These are phyloP conservation scores for Nothoprocta perdicaria DNA, from an alignment of 2,113 vertebrate genomes.

Conservation along the genomic window DNA sequence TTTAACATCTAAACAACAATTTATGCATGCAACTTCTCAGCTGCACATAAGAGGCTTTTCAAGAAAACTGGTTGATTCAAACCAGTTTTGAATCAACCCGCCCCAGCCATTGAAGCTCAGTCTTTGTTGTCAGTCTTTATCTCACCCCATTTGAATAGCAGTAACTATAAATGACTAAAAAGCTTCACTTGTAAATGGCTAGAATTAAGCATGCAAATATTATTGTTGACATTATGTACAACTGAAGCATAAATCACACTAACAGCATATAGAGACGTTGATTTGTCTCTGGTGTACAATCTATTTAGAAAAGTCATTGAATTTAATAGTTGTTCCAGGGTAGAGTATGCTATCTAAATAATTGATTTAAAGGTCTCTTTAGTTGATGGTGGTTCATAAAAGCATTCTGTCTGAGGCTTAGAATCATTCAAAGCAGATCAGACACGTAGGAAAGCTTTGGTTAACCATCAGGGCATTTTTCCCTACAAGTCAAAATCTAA, in stretches of 20 bases:
- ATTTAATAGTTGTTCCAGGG: conserved; percentile 40
- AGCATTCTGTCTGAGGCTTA: not conserved
- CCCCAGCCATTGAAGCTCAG: not conserved
- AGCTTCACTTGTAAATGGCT: not conserved
- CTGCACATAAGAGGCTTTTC: not conserved
- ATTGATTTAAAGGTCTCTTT: conserved; percentile 51
- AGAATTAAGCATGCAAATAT: not conserved
- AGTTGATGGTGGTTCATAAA: conserved; percentile 19
- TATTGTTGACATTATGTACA: not conserved
- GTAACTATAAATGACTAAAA: not conserved
- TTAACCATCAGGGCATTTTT: not conserved
- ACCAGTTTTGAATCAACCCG: not conserved
- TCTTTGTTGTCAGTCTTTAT: not conserved
- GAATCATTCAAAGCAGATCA: not conserved
- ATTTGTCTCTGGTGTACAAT: conserved; percentile 28
- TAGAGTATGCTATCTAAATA: conserved; percentile 49
- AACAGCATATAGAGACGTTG: not conserved
- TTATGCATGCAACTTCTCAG: not conserved
- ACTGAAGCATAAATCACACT: not conserved
- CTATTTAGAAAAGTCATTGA: conserved; percentile 37
- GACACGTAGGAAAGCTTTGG: not conserved
- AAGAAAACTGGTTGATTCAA: no score
- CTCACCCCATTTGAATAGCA: not conserved
- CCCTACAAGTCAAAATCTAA: not conserved
- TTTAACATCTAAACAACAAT: not conserved